Evolutionary conservation across 2,888 invertebrate species (phyloP).

Genomic region (Lasioglossum lativentre): DNA sequence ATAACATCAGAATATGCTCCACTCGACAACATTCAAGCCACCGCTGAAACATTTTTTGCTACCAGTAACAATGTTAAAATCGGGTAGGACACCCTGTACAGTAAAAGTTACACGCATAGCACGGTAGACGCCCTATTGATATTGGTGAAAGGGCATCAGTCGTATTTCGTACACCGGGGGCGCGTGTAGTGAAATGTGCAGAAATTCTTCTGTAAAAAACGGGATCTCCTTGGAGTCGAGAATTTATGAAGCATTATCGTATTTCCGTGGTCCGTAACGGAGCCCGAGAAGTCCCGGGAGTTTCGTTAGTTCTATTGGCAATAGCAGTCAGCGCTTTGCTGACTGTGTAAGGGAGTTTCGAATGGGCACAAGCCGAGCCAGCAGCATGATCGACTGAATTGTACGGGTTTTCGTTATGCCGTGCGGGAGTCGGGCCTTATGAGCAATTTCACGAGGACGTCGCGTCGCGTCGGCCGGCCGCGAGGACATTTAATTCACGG

Average conservation of each 20-base stretch:
- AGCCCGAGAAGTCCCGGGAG: slow-evolving; percentile 47
- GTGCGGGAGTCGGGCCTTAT: slow-evolving; percentile 7
- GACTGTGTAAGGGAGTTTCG: slow-evolving; percentile 57
- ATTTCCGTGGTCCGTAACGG: slow-evolving; percentile 49
- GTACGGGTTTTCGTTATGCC: slow-evolving; percentile 43
- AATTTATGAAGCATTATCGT: slow-evolving; percentile 51
- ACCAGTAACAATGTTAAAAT: no score
- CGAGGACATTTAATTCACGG: slow-evolving; percentile 58
- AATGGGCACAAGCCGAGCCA: slow-evolving; percentile 33
- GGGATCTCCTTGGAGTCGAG: neutral
- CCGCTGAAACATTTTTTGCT: no score
- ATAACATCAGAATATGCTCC: no score
- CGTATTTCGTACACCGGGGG: neutral
- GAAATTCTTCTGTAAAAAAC: neutral
- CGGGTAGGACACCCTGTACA: no score
- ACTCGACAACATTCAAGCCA: no score
- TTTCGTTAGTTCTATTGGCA: slow-evolving; percentile 58
- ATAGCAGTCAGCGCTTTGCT: slow-evolving; percentile 51
- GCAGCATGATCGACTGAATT: slow-evolving; percentile 49
- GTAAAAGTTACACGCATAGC: no score
- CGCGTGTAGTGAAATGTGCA: neutral
- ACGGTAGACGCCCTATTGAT: no score
- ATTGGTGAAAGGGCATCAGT: neutral
- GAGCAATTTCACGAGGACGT: slow-evolving; percentile 49
- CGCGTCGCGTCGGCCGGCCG: slow-evolving; percentile 25